Evolutionary conservation across 2,797 vertebrate genomes (phyloP).

Genomic region (Gallirallus australis): DNA sequence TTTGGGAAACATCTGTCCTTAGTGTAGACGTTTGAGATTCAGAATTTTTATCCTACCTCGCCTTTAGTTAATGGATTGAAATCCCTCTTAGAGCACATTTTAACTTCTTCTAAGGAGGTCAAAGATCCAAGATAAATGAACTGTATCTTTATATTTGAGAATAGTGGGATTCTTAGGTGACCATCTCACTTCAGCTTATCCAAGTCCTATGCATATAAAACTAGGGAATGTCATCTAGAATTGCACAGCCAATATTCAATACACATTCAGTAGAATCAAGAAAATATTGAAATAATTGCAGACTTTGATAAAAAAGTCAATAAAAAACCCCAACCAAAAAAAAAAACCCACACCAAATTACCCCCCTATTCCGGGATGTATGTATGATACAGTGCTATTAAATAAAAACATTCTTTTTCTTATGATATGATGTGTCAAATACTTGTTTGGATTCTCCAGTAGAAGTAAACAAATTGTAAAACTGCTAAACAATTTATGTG

Average conservation of each 20-base stretch:
- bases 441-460: neutral
- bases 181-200: neutral
- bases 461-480: neutral
- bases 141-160: neutral
- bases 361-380: neutral
- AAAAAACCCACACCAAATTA: no score
- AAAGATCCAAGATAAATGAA: neutral
- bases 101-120: neutral
- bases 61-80: neutral
- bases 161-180: neutral
- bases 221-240: neutral
- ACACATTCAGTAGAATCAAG: neutral
- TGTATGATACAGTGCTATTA: neutral
- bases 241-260: neutral
- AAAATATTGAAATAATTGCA: neutral
- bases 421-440: neutral
- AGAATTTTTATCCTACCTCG: neutral
- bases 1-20: neutral
- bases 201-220: neutral
- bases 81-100: neutral
- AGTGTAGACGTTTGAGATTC: neutral
- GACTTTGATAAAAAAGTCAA: neutral
- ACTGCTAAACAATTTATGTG: neutral
- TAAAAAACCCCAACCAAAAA: no score
- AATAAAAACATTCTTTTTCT: neutral